phyloP scores from a whole-genome alignment of 1,140 invertebrate species.

The Sinella curviseta region DNA sequence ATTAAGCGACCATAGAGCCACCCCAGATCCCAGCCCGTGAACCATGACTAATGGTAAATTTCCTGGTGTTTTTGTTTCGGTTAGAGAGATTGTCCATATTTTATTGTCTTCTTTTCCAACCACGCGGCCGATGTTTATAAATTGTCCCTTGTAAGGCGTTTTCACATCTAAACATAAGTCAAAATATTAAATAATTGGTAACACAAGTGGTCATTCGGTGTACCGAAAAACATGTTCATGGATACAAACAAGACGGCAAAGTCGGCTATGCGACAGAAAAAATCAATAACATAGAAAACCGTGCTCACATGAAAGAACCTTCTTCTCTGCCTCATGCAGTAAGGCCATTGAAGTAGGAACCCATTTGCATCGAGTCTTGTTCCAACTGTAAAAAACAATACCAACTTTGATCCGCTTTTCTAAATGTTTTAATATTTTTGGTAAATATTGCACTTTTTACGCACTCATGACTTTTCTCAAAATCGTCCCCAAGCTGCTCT shows the following conservation, averaged over 20 bases:
- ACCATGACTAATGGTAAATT: slow-evolving; percentile 79
- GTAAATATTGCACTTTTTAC: too few species aligned
- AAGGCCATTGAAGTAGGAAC: slow-evolving; percentile 75
- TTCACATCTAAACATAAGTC: slow-evolving; percentile 60
- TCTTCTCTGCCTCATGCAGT: slow-evolving; percentile 78
- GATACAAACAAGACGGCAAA: not conserved
- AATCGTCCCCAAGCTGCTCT: too few species aligned
- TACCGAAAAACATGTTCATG: not conserved
- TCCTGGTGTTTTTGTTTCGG: slow-evolving; percentile 29
- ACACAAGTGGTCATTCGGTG: too few species aligned
- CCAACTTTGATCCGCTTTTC: too few species aligned
- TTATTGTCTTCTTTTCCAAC: slow-evolving; percentile 73
- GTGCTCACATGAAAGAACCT: slow-evolving; percentile 76
- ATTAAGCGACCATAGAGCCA: slow-evolving; percentile 91
- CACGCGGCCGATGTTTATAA: slow-evolving; percentile 79
- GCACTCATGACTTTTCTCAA: too few species aligned
- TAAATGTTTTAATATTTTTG: too few species aligned
- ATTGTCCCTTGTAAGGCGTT: slow-evolving; percentile 74
- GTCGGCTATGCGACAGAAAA: too few species aligned
- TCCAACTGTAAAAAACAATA: too few species aligned
- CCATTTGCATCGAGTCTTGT: slow-evolving; percentile 81
- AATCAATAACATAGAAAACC: not conserved
- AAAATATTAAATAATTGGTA: too few species aligned
- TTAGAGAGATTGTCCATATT: slow-evolving; percentile 81
- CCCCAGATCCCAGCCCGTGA: slow-evolving; percentile 91